Percentiles rank a stretch among this genome's conserved stretches.
phyloP scores from a whole-genome alignment of 2,888 invertebrate species.

The Adelognathus sp. region DNA sequence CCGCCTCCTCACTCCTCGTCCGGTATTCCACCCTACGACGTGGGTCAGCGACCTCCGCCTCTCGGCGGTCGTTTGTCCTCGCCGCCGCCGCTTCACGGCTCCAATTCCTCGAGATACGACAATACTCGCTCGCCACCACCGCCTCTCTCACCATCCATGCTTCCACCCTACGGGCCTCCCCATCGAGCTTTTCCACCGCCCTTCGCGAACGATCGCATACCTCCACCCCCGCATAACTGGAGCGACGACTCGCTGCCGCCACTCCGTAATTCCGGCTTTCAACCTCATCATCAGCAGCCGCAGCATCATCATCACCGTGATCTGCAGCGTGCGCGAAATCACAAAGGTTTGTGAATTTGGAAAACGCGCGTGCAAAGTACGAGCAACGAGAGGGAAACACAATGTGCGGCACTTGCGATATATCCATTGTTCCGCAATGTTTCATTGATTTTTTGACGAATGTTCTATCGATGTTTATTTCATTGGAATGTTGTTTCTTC shows the following conservation, averaged over 20 bases:
- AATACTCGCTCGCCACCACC: slow-evolving; percentile 73
- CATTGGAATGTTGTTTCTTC: too few species aligned
- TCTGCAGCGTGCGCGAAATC: slow-evolving; percentile 73
- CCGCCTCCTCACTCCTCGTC: slow-evolving; percentile 82
- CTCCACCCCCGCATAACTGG: slow-evolving; percentile 80
- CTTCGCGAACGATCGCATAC: slow-evolving; percentile 83
- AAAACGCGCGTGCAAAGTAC: slow-evolving; percentile 49
- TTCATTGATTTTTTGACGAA: slow-evolving; percentile 51
- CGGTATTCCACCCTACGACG: slow-evolving; percentile 76
- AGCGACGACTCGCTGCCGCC: slow-evolving; percentile 73
- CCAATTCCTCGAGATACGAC: slow-evolving; percentile 80
- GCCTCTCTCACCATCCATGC: slow-evolving; percentile 74
- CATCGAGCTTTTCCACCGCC: slow-evolving; percentile 77
- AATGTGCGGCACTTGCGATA: slow-evolving; percentile 48
- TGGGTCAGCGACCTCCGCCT: slow-evolving; percentile 80
- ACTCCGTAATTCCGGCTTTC: slow-evolving; percentile 73
- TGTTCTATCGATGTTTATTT: too few species aligned
- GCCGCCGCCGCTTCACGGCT: slow-evolving; percentile 85
- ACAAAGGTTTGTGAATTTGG: slow-evolving; percentile 77
- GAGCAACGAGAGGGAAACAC: slow-evolving; percentile 42
- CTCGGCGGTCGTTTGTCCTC: slow-evolving; percentile 79
- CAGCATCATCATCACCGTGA: slow-evolving; percentile 63
- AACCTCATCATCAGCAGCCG: slow-evolving; percentile 64
- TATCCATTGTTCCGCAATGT: slow-evolving; percentile 39
- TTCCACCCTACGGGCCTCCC: slow-evolving; percentile 68